phyloP scores from a whole-genome alignment of 2,797 vertebrate species.

The Momotus momota region DNA sequence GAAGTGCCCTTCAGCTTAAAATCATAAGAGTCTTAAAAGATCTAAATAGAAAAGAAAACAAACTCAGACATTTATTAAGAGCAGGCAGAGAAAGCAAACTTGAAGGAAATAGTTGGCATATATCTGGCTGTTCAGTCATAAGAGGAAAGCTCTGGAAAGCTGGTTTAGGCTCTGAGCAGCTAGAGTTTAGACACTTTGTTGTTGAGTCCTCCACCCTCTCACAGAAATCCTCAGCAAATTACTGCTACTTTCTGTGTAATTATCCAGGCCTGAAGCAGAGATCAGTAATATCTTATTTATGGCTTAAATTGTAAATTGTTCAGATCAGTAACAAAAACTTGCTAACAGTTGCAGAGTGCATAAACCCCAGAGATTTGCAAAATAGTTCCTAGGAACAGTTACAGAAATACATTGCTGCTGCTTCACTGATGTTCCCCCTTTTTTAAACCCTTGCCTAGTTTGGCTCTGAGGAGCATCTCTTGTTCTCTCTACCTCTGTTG shows the following conservation, averaged over 20 bases:
- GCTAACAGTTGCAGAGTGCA: not conserved
- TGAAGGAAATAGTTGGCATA: not conserved
- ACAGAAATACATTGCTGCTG: not conserved
- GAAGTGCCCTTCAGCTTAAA: not conserved
- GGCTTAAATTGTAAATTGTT: not conserved
- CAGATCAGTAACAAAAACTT: not conserved
- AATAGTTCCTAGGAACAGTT: not conserved
- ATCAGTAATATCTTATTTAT: not conserved
- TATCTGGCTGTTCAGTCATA: not conserved
- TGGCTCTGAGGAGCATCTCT: not conserved
- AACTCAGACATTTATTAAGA: not conserved
- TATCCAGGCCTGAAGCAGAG: not conserved
- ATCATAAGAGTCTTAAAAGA: not conserved
- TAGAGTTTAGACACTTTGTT: not conserved
- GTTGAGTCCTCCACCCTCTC: not conserved
- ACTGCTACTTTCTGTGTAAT: not conserved
- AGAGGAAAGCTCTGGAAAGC: not conserved
- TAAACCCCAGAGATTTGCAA: not conserved
- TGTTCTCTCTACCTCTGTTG: not conserved
- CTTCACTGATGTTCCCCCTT: not conserved
- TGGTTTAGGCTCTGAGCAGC: not conserved
- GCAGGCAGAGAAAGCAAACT: not conserved
- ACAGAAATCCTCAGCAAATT: not conserved
- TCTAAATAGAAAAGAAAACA: not conserved
- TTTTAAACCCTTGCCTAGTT: not conserved